A percentile compares a stretch with the other conserved stretches of the same genome.
phyloP scores from a whole-genome alignment of 2,113 vertebrate genomes.

The Pithys albifrons region DNA sequence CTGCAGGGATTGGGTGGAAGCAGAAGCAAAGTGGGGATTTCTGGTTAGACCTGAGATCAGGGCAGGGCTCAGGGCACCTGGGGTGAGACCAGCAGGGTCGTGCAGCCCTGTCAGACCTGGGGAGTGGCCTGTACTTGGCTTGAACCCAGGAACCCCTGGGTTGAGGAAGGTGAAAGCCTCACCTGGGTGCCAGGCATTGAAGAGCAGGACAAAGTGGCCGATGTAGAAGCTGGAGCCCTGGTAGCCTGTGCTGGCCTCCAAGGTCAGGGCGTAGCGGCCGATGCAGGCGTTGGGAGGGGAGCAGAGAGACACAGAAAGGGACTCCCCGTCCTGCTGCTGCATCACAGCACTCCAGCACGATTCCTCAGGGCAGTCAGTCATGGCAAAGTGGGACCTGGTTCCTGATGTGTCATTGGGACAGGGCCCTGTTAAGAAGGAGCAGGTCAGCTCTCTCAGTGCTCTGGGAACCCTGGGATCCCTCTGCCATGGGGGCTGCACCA shows the following conservation, averaged over 20 bases:
- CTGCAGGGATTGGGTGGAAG: fast-evolving
- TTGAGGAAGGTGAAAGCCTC: background rate
- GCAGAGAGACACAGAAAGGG: slow-evolving; percentile 76
- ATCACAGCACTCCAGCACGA: slow-evolving; percentile 78
- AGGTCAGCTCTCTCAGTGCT: background rate
- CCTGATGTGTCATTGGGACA: slow-evolving; percentile 78
- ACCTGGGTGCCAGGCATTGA: slow-evolving; percentile 94
- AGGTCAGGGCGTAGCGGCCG: slow-evolving; percentile 82
- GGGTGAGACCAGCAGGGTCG: fast-evolving
- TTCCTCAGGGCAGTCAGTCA: slow-evolving; percentile 69
- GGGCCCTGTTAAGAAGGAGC: slow-evolving; percentile 74
- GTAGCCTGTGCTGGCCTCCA: slow-evolving; percentile 63
- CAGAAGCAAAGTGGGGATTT: background rate
- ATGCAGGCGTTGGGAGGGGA: slow-evolving; percentile 78
- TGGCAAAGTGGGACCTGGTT: slow-evolving; percentile 80
- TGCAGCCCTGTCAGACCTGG: background rate
- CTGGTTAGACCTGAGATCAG: background rate
- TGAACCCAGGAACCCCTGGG: fast-evolving
- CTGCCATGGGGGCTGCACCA: fast-evolving
- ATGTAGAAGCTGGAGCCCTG: slow-evolving; percentile 67
- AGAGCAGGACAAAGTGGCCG: slow-evolving; percentile 85
- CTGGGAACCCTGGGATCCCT: background rate
- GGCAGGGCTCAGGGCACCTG: background rate
- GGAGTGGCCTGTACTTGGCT: fast-evolving
- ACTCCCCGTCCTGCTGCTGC: slow-evolving; percentile 68